Conservation (phyloP, 2,797 vertebrate species). For the Rhinophrynus dorsalis region DNA sequence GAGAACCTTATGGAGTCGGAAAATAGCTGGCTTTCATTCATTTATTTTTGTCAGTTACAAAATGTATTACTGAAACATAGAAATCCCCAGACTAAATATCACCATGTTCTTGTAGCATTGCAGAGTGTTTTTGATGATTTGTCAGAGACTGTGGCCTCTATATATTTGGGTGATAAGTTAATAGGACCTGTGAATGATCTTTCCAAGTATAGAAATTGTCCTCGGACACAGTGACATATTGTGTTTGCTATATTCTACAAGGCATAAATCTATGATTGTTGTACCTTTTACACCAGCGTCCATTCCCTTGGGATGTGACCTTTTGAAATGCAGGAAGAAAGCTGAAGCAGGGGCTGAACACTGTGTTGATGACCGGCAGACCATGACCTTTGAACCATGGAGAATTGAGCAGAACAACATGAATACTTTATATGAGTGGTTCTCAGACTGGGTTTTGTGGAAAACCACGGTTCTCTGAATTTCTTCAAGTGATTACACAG, state of each 20-base stretch:
- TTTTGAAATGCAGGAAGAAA: neutral
- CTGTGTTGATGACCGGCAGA: neutral
- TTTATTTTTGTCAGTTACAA: conserved; percentile 34
- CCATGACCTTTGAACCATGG: neutral
- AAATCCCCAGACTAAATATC: conserved; percentile 16
- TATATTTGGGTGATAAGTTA: conserved; percentile 31
- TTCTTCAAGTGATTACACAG: no score
- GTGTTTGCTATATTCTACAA: conserved; percentile 13
- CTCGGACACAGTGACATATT: conserved; percentile 23
- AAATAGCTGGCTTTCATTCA: conserved; percentile 27
- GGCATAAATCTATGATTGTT: neutral
- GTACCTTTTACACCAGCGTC: neutral
- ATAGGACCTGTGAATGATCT: conserved; percentile 26
- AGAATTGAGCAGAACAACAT: neutral
- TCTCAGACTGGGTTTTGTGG: no score
- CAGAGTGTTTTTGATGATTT: neutral
- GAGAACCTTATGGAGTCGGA: conserved; percentile 6
- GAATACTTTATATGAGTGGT: no score
- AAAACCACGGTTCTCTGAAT: no score
- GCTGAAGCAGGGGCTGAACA: neutral
- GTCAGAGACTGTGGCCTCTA: conserved; percentile 1
- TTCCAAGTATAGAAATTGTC: conserved; percentile 7
- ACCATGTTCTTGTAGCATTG: neutral
- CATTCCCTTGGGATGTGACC: conserved; percentile 9
- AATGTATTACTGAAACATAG: conserved; percentile 26